Evolutionary conservation across 2,888 invertebrate genomes (phyloP).

Genomic region (Iselma pallidipennis): DNA sequence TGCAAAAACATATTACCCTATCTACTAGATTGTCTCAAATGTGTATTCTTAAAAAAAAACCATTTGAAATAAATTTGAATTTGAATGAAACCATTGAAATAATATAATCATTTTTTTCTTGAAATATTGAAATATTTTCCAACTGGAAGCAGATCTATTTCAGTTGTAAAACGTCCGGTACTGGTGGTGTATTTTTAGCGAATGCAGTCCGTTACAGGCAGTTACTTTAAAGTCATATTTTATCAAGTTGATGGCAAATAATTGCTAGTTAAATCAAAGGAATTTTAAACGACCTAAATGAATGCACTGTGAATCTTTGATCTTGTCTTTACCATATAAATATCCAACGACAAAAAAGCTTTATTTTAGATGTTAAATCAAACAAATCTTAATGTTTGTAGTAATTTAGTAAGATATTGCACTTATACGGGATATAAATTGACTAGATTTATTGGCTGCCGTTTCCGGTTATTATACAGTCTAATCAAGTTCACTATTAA

Average conservation of each 20-base stretch:
- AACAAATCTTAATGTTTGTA: no score
- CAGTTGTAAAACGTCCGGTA: no score
- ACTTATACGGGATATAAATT: background rate
- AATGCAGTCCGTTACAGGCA: background rate
- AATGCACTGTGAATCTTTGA: background rate
- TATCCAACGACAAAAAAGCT: no score
- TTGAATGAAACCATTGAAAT: no score
- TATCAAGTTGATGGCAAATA: background rate
- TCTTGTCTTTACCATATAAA: no score
- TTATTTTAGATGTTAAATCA: no score
- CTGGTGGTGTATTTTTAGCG: background rate
- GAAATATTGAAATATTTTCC: no score
- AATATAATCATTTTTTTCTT: no score
- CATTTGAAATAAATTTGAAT: no score
- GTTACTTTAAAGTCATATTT: background rate
- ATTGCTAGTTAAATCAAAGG: background rate
- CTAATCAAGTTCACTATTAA: background rate
- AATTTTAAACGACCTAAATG: background rate
- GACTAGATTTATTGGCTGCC: background rate
- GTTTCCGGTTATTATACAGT: background rate
- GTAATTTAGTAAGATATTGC: background rate
- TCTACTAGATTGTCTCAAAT: no score
- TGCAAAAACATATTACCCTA: constrained; percentile 6
- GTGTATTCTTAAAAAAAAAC: no score
- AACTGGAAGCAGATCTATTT: no score